phyloP scores from a whole-genome alignment of 2,113 vertebrate species.

The Scomber scombrus region DNA sequence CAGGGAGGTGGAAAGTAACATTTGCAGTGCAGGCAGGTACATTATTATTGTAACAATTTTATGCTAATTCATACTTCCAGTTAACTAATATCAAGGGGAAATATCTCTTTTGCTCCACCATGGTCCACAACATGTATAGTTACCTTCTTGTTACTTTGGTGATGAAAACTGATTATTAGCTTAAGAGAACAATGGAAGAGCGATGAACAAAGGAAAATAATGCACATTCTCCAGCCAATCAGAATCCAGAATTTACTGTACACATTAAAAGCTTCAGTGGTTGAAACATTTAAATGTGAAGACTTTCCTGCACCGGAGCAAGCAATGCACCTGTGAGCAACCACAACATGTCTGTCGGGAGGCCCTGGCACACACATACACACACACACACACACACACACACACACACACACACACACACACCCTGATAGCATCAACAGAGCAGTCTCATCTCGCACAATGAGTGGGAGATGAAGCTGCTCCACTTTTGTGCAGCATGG shows the following conservation, averaged over 20 bases:
- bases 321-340: no score
- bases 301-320: conserved; percentile 38
- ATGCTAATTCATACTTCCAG: no score
- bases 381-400: conserved; percentile 18
- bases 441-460: neutral
- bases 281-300: conserved; percentile 16
- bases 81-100: no score
- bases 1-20: no score
- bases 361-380: neutral
- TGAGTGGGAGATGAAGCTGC: conserved; percentile 34
- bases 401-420: conserved; percentile 39
- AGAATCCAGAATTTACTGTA: conserved; percentile 19
- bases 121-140: no score
- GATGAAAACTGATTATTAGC: no score
- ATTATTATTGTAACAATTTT: no score
- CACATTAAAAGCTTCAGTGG: conserved; percentile 8
- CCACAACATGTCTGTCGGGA: no score
- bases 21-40: no score
- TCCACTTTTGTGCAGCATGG: conserved; percentile 37
- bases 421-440: conserved; percentile 32
- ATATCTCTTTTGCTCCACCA: no score
- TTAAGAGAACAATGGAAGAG: no score
- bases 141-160: no score
- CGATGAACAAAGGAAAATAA: neutral
- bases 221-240: conserved; percentile 12